Evolutionary conservation across 1,140 invertebrate genomes (phyloP).

Genomic region (Steinernema feltiae): DNA sequence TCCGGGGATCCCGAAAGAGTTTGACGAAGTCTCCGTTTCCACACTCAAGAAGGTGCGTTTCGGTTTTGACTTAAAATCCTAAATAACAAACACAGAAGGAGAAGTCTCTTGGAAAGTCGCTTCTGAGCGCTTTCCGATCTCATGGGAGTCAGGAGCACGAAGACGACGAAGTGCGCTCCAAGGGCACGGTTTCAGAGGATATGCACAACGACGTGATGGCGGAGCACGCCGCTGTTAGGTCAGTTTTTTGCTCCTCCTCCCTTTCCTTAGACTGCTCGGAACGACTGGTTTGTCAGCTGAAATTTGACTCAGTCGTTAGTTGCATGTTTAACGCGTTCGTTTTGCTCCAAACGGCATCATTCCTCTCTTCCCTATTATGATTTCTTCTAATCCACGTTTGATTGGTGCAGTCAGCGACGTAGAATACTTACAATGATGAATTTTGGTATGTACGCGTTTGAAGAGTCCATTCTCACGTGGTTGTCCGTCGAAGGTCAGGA

Average conservation of each 20-base stretch:
- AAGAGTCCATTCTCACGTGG: conserved; percentile 53
- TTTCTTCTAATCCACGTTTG: conserved; percentile 15
- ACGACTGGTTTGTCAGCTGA: neutral
- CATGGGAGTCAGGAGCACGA: conserved; percentile 46
- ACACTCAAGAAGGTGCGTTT: conserved; percentile 19
- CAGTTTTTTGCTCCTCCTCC: conserved; percentile 25
- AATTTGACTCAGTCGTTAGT: neutral
- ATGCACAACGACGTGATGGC: conserved; percentile 30
- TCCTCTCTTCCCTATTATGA: neutral
- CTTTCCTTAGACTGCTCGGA: neutral
- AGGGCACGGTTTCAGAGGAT: conserved; percentile 24
- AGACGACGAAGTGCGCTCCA: conserved; percentile 43
- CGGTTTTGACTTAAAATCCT: neutral
- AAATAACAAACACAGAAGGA: neutral
- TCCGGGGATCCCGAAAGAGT: conserved; percentile 49
- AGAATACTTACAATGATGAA: conserved; percentile 51
- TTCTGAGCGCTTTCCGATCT: conserved; percentile 43
- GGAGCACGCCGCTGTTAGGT: conserved; percentile 42
- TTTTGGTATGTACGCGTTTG: conserved; percentile 53
- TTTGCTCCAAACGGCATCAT: neutral
- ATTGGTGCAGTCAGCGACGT: conserved; percentile 46
- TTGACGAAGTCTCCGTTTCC: conserved; percentile 48
- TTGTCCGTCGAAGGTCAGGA: conserved; percentile 45
- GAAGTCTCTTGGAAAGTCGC: conserved; percentile 35
- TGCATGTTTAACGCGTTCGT: neutral